Base-by-base conservation (phyloP, 1,140 invertebrate genomes). In the Bombus sibiricus region DNA sequence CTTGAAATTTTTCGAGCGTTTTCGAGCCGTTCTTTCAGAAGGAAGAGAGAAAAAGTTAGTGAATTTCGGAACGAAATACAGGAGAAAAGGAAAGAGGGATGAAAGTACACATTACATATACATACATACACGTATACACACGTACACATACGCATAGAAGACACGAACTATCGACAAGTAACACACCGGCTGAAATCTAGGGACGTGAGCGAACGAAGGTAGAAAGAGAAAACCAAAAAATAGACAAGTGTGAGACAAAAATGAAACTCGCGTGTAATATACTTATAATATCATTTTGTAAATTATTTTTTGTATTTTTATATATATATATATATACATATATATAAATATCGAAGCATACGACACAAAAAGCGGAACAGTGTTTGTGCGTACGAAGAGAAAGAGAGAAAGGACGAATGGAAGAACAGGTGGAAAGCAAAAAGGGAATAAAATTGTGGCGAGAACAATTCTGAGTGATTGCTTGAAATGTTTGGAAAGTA, bases 221-320 rank as follows among this genome's bases (percentile, higher is more conserved):
- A 85, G 62, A 78, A 77, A 69, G 69, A 83, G 73, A 83, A 87
- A 89, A 87, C 74, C 73, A 79, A 86, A 79, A 83, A 88, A 83
- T 69, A 84, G 74, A 64, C 39, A 76, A 75, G 75, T 84, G 75
- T 84, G 82, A 78, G 57, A 84, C 64, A 83, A 84, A 84, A 88
- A 82, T 85, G 73, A 78, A 90, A 85, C 89, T 92, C 88, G 88
- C 90, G 86, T 92, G 91, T 92, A 90, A 92, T 90, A 91, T 92
- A 93, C 86, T 90, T 90, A 90, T 91, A 88, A 89, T 92, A 92
- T 93, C 88, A 92, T 92, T 93, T 93, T 92, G 90, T 92, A 92
- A 92, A 92, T 92, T 92, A 92, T 92, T 93, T 93, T 92, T 92
- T 93, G 91, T 93, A 92, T 92, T 93, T 92, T 93, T 92, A 92